These are phyloP conservation scores for Neodiprion virginianus DNA, from an alignment of 1,140 invertebrate genomes.

Conservation along the genomic window DNA sequence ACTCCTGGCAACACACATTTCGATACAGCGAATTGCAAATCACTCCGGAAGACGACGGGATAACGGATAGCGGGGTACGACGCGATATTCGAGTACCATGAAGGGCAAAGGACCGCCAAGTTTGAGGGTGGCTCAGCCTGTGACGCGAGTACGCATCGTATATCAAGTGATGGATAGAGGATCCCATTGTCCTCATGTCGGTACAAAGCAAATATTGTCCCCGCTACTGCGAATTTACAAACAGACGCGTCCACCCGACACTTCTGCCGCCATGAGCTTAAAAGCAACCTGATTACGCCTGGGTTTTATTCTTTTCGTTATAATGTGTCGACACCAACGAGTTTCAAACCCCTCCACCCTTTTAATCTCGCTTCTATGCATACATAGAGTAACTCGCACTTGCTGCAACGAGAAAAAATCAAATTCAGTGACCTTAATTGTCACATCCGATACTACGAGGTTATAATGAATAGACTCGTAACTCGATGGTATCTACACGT, in stretches of 20 bases:
- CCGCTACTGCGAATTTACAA: slow-evolving; percentile 37
- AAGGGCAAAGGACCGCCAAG: not conserved
- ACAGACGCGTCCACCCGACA: not conserved
- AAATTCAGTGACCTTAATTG: not conserved
- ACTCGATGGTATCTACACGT: not conserved
- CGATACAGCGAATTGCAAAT: not conserved
- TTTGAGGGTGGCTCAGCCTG: not conserved
- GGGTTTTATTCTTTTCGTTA: not conserved
- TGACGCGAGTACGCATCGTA: slow-evolving; percentile 33
- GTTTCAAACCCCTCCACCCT: not conserved
- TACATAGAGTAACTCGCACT: not conserved
- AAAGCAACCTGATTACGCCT: not conserved
- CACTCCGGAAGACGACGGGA: not conserved
- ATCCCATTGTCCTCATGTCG: slow-evolving; percentile 58
- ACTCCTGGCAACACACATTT: not conserved
- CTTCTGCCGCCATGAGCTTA: not conserved
- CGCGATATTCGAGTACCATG: not conserved
- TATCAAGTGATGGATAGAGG: slow-evolving; percentile 47
- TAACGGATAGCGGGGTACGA: not conserved
- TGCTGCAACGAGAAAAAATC: not conserved
- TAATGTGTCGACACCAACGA: not conserved
- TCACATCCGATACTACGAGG: not conserved
- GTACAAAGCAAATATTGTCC: slow-evolving; percentile 58
- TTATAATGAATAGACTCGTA: not conserved
- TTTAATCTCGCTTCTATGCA: not conserved